Evolutionary conservation across 2,113 vertebrate genomes (phyloP).

Genomic region (Phyllostomus hastatus): DNA sequence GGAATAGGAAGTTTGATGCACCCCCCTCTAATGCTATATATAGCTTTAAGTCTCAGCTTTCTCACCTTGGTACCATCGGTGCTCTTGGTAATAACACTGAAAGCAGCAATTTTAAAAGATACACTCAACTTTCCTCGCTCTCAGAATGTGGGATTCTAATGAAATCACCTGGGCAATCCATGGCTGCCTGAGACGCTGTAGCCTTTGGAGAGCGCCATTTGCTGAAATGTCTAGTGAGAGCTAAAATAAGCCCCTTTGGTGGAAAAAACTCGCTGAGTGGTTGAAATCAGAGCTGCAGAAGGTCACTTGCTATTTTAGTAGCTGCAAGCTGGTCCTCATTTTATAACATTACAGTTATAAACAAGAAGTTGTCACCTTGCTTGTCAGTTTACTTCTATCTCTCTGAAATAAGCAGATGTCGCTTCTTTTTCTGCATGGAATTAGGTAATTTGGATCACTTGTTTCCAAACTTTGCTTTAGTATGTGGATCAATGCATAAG

Average conservation of each 20-base stretch:
- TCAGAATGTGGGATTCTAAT: slow-evolving; percentile 61
- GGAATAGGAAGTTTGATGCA: slow-evolving; percentile 49
- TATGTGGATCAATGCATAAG: background rate
- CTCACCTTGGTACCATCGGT: background rate
- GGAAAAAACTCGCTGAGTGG: slow-evolving; percentile 63
- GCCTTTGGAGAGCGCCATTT: slow-evolving; percentile 66
- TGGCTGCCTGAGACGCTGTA: slow-evolving; percentile 53
- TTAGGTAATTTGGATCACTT: slow-evolving; percentile 7
- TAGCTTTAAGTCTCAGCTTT: slow-evolving; percentile 60
- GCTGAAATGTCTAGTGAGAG: slow-evolving; percentile 66
- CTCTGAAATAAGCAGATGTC: slow-evolving; percentile 35
- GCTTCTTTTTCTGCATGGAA: background rate
- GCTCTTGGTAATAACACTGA: slow-evolving; percentile 39
- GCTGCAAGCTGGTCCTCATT: slow-evolving; percentile 59
- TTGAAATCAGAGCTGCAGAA: slow-evolving; percentile 73
- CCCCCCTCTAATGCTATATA: background rate
- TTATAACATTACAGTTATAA: slow-evolving; percentile 50
- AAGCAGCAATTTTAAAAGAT: slow-evolving; percentile 62
- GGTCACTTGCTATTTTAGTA: slow-evolving; percentile 71
- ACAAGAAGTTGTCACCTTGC: slow-evolving; percentile 60
- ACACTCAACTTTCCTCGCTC: slow-evolving; percentile 34
- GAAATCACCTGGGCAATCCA: slow-evolving; percentile 21
- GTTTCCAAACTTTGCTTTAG: slow-evolving; percentile 34
- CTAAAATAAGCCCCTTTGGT: slow-evolving; percentile 75
- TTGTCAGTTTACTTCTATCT: slow-evolving; percentile 38